Evolutionary conservation across 2,113 vertebrate species (phyloP), one percentile per base, ranked within the genome.

Genomic region (Oreotragus oreotragus): DNA sequence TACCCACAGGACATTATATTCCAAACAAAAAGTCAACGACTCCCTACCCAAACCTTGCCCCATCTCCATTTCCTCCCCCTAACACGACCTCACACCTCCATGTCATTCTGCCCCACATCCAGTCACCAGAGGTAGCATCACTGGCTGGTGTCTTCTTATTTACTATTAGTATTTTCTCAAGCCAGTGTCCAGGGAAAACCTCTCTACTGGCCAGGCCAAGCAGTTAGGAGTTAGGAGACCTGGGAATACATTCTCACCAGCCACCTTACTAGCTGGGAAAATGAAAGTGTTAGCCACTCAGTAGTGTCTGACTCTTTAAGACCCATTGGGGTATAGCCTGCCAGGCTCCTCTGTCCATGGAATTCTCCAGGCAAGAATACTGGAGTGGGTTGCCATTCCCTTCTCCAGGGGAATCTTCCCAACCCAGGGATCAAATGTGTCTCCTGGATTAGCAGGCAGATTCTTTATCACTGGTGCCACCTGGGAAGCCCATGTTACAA

Each of bases 231-330:
- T 27, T 16, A 21, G 17, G 16, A 10, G 62, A 39, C n/a, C n/a
- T 3, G 15, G 21, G 39, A 83, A 12, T 16, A 15, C 11, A 16
- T 28, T 14, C 14, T 15, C 4, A 1, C 1, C 3, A 12, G 12
- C 2, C 0, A 1, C 43, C n/a, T 60, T 10, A 16, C 36, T 2
- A 45, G 43, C 27, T 14, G n/a, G 84, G 55, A 25, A 70, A 73
- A 19, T 13, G 36, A 73, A 73, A 73, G n/a, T 13, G n/a, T 39
- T 73, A 73, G 19, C 5, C n/a, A 13, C 12, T 43, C 23, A 76
- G 39, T 27, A 25, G 12, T 27, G 70, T 14, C 70, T 2, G 12
- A 4, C 23, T 43, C 23, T 76, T 76, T 43, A 6, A 12, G 23
- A 76, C 70, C 23, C 39, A 43, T 21, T 76, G 23, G 36, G n/a